Evolutionary conservation across 1,140 invertebrate species (phyloP).

Genomic region (Ectropis grisescens): DNA sequence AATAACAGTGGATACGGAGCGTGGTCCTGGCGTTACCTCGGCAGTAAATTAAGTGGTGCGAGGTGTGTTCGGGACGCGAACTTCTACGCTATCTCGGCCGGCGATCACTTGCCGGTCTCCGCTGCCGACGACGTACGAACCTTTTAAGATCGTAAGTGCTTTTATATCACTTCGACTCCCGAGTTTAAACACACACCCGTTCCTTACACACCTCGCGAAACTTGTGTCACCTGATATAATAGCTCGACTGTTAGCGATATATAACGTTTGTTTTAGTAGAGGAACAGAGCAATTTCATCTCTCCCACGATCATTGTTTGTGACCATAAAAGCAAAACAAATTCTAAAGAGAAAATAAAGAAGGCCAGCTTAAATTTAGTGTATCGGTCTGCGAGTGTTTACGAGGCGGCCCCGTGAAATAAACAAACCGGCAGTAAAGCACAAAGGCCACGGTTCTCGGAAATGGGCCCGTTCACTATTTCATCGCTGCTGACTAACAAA

Average conservation of each 20-base stretch:
- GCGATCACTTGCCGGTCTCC: slow-evolving; percentile 32
- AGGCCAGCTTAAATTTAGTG: slow-evolving; percentile 53
- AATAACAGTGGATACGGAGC: slow-evolving; percentile 64
- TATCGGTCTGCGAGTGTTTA: slow-evolving; percentile 59
- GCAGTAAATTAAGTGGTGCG: slow-evolving; percentile 58
- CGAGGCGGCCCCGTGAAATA: slow-evolving; percentile 53
- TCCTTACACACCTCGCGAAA: not conserved
- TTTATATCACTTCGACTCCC: slow-evolving; percentile 7
- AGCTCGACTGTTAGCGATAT: too few species aligned
- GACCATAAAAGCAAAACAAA: slow-evolving; percentile 1
- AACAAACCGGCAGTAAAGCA: slow-evolving; percentile 55
- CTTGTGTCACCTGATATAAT: not conserved
- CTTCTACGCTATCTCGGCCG: slow-evolving; percentile 27
- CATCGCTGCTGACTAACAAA: slow-evolving; percentile 16
- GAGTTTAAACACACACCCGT: slow-evolving; percentile 6
- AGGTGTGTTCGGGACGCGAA: slow-evolving; percentile 14
- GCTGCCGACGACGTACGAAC: slow-evolving; percentile 8
- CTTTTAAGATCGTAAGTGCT: slow-evolving; percentile 12
- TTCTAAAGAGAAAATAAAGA: slow-evolving; percentile 41
- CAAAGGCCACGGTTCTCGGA: slow-evolving; percentile 43
- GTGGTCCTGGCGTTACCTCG: slow-evolving; percentile 61
- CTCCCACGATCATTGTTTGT: too few species aligned
- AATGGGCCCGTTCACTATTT: slow-evolving; percentile 43
- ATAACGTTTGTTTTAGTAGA: too few species aligned
- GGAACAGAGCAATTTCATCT: too few species aligned